Conservation (phyloP, 2,888 invertebrate genomes). For the Mesorhabditis spiculigera region DNA sequence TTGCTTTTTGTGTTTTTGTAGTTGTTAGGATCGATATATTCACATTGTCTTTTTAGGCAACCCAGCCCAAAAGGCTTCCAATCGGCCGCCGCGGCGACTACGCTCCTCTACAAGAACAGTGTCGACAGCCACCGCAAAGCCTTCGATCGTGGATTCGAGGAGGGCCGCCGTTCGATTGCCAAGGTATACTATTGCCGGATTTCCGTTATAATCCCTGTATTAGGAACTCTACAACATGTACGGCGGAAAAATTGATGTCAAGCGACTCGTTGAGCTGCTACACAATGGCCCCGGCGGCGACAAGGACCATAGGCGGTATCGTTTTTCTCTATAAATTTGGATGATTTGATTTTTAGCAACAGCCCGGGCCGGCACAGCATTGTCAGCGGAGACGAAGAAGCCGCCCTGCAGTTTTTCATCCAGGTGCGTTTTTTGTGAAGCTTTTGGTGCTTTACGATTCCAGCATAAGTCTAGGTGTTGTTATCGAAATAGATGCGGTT, state of each 20-base stretch:
- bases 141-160: constrained; percentile 41
- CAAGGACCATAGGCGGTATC: not conserved
- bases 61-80: constrained; percentile 43
- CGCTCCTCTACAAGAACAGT: constrained; percentile 49
- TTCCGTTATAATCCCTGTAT: not conserved
- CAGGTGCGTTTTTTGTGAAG: not conserved
- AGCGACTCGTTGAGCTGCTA: not conserved
- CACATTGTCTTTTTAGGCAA: constrained; percentile 35
- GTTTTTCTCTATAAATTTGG: too few relatives aligned
- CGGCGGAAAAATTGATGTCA: not conserved
- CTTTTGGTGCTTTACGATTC: not conserved
- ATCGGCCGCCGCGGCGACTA: constrained; percentile 49
- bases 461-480: too few relatives aligned
- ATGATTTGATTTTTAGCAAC: too few relatives aligned
- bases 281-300: not conserved
- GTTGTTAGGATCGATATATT: too few relatives aligned
- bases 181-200: constrained; percentile 23
- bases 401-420: not conserved
- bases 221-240: not conserved
- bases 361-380: too few relatives aligned
- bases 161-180: constrained; percentile 44
- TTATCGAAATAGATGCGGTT: too few relatives aligned
- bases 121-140: constrained; percentile 41
- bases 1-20: not conserved
- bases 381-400: not conserved